Conservation (phyloP, 2,797 vertebrate genomes). For the Notamacropus eugenii region DNA sequence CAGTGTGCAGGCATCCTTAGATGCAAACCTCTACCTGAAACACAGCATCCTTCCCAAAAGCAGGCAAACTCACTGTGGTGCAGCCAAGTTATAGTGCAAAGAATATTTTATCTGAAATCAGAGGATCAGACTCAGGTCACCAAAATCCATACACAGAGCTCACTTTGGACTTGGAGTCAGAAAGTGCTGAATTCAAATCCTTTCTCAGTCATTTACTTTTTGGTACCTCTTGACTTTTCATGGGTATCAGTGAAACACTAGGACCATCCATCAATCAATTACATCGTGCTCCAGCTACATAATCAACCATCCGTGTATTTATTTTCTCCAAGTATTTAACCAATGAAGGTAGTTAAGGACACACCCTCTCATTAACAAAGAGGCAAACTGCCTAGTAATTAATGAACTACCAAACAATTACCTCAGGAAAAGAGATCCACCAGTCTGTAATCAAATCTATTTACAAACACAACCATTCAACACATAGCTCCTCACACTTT, state of each 20-base stretch:
- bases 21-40: not conserved
- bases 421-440: not conserved
- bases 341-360: not conserved
- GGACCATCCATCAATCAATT: not conserved
- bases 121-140: too few relatives aligned
- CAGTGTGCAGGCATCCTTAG: not conserved
- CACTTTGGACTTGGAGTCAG: too few relatives aligned
- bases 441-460: not conserved
- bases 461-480: not conserved
- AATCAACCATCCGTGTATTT: not conserved
- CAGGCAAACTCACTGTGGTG: not conserved
- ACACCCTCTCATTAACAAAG: not conserved
- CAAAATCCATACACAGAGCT: too few relatives aligned
- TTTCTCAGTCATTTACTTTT: too few relatives aligned
- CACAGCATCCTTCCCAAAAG: not conserved
- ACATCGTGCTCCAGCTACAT: not conserved
- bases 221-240: not conserved
- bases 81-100: too few relatives aligned
- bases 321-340: not conserved
- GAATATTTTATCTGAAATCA: too few relatives aligned
- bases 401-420: rapidly evolving
- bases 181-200: too few relatives aligned
- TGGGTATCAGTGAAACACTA: not conserved
- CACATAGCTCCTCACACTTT: not conserved
- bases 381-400: not conserved